phyloP scores from a whole-genome alignment of 2,113 vertebrate genomes.

The Platysternon megacephalum region DNA sequence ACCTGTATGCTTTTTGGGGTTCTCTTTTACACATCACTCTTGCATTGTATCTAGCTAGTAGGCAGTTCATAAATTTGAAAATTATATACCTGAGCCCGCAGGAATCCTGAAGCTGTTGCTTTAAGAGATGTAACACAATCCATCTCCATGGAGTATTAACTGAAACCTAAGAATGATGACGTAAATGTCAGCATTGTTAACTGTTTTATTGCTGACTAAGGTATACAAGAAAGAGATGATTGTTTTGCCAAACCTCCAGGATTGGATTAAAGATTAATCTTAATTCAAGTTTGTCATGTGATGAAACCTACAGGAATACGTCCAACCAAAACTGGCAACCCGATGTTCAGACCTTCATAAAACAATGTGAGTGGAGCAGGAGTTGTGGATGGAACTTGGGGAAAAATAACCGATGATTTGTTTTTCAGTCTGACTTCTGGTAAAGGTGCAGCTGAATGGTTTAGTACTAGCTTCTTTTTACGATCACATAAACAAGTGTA shows the following conservation, averaged over 20 bases:
- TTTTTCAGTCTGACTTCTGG: neutral
- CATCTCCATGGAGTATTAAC: constrained; percentile 29
- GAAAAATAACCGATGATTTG: neutral
- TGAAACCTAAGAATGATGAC: constrained; percentile 35
- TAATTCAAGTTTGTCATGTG: neutral
- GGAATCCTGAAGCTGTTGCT: neutral
- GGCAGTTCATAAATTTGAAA: constrained; percentile 17
- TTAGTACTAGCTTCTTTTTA: neutral
- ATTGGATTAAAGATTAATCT: neutral
- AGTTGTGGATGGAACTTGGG: neutral
- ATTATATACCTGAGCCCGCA: neutral
- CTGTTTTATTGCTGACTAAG: constrained; percentile 15
- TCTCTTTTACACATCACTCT: neutral
- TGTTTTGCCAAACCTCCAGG: neutral
- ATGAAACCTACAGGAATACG: neutral
- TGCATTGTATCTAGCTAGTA: neutral
- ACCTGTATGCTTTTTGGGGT: neutral
- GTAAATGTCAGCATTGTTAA: neutral
- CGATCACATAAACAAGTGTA: neutral
- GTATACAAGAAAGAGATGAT: neutral
- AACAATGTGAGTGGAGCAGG: neutral
- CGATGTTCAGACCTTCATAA: neutral
- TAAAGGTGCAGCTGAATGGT: neutral
- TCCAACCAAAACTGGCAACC: neutral
- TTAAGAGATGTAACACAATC: neutral